These are phyloP conservation scores for Poeciliopsis occidentalis DNA, from an alignment of 2,113 vertebrate species.

Conservation along the genomic window DNA sequence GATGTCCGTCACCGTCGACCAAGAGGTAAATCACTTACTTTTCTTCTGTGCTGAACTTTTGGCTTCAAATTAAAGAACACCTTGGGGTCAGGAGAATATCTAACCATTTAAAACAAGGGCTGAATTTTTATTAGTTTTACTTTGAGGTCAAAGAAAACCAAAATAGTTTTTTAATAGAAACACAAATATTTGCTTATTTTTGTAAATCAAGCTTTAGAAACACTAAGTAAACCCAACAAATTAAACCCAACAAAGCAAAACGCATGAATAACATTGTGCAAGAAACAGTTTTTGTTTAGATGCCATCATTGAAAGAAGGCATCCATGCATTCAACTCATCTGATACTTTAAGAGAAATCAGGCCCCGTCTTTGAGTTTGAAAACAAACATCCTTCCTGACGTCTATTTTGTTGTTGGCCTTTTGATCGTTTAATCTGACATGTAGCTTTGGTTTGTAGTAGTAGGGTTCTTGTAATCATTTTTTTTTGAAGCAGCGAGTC, in stretches of 20 bases:
- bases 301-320: background rate
- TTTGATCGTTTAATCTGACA: no score
- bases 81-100: background rate
- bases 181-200: no score
- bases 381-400: background rate
- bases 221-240: no score
- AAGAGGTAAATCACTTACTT: slow-evolving; percentile 77
- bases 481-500: slow-evolving; percentile 61
- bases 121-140: background rate
- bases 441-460: no score
- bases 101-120: background rate
- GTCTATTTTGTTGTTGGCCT: background rate
- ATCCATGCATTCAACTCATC: background rate
- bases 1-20: slow-evolving; percentile 67
- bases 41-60: background rate
- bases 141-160: background rate
- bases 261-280: background rate
- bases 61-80: background rate
- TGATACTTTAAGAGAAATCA: background rate
- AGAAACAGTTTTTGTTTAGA: background rate
- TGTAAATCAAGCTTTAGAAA: no score
- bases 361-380: background rate
- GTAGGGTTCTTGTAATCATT: background rate
- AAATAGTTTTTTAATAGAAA: background rate
- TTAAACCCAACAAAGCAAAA: background rate